Evolutionary conservation across 2,113 vertebrate genomes (phyloP).

Genomic region (Myotis brandtii): DNA sequence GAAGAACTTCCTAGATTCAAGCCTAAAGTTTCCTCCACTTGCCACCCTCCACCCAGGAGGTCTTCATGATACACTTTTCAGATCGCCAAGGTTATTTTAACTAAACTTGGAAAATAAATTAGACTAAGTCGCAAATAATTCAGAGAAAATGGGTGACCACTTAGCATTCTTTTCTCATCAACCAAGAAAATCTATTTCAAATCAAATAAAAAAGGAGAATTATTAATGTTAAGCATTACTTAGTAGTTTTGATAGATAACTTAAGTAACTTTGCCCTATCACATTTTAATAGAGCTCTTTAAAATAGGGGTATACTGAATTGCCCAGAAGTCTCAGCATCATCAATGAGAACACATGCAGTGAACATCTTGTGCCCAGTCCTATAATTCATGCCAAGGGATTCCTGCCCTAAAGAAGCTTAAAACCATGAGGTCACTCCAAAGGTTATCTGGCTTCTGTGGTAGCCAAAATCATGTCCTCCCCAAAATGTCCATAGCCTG

Average conservation of each 20-base stretch:
- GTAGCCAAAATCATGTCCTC: neutral
- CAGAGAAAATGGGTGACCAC: neutral
- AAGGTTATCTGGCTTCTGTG: neutral
- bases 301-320: neutral
- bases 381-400: neutral
- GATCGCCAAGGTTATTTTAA: neutral
- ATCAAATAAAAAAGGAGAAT: neutral
- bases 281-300: neutral
- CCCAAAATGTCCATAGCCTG: neutral
- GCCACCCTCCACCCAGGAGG: neutral
- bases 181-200: neutral
- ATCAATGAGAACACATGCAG: neutral
- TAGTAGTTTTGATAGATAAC: neutral
- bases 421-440: neutral
- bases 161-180: slow-evolving; percentile 37
- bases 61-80: neutral
- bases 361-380: neutral
- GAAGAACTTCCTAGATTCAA: neutral
- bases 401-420: neutral
- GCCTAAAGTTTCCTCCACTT: neutral
- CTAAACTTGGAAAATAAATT: slow-evolving; percentile 9
- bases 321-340: neutral
- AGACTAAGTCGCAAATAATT: slow-evolving; percentile 19
- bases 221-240: neutral
- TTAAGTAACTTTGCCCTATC: slow-evolving; percentile 2